Conservation (phyloP, 1,140 invertebrate genomes). For the Physella acuta region DNA sequence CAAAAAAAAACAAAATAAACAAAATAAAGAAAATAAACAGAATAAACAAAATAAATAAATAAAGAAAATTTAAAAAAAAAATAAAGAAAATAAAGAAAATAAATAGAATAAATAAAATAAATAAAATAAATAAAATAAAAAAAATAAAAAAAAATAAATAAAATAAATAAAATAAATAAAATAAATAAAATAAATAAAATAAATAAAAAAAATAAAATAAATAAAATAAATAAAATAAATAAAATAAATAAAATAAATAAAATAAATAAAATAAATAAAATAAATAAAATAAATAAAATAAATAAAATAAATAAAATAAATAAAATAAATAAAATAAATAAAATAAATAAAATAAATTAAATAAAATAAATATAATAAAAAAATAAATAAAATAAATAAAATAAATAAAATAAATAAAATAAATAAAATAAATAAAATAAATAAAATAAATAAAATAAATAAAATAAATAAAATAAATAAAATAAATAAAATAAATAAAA, state of each 20-base stretch:
- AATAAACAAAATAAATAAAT: too few species aligned
- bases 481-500: neutral
- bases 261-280: neutral
- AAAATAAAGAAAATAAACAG: too few species aligned
- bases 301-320: neutral
- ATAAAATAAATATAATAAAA: neutral
- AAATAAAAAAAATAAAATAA: neutral
- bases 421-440: neutral
- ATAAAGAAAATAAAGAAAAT: too few species aligned
- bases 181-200: neutral
- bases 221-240: neutral
- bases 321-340: neutral
- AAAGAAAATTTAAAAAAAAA: too few species aligned
- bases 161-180: neutral
- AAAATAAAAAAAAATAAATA: neutral
- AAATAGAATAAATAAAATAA: too few species aligned
- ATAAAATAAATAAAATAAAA: neutral
- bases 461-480: neutral
- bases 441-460: neutral
- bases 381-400: neutral
- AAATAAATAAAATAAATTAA: neutral
- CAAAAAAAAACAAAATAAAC: neutral
- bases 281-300: neutral
- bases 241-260: neutral
- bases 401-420: neutral